Conservation (phyloP, 2,113 vertebrate genomes). For the Rhabdornis inornatus region DNA sequence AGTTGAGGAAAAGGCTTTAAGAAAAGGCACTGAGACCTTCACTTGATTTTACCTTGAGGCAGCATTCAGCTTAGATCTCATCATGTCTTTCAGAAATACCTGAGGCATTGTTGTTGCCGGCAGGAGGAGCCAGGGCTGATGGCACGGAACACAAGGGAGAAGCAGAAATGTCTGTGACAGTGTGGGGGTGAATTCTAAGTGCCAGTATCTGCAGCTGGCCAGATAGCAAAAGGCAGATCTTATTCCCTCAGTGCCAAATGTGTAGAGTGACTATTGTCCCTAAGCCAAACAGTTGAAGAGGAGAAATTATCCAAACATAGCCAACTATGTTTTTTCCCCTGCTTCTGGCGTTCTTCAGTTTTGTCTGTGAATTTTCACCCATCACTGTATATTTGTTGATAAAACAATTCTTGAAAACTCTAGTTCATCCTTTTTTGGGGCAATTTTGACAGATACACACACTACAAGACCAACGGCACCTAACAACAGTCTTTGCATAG, state of each 20-base stretch:
- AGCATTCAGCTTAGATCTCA: background rate
- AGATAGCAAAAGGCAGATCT: conserved; percentile 23
- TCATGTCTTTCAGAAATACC: conserved; percentile 16
- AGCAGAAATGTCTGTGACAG: background rate
- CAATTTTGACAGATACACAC: background rate
- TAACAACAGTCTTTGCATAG: background rate
- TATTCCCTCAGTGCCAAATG: background rate
- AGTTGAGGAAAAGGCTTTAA: background rate
- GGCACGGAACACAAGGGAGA: background rate
- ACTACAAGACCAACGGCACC: background rate
- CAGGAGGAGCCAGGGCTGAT: background rate
- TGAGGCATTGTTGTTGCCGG: background rate
- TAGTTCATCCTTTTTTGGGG: background rate
- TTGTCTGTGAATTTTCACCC: background rate
- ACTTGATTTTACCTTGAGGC: background rate
- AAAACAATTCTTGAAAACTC: background rate
- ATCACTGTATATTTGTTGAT: background rate
- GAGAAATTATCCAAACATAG: background rate
- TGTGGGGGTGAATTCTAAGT: background rate
- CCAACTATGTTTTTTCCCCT: background rate
- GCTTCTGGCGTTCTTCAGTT: background rate
- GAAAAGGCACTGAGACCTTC: conserved; percentile 17
- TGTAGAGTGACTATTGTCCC: background rate
- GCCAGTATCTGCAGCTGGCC: background rate
- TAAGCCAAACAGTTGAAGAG: background rate